Conservation (phyloP, 1,140 invertebrate genomes). For the Apis dorsata region DNA sequence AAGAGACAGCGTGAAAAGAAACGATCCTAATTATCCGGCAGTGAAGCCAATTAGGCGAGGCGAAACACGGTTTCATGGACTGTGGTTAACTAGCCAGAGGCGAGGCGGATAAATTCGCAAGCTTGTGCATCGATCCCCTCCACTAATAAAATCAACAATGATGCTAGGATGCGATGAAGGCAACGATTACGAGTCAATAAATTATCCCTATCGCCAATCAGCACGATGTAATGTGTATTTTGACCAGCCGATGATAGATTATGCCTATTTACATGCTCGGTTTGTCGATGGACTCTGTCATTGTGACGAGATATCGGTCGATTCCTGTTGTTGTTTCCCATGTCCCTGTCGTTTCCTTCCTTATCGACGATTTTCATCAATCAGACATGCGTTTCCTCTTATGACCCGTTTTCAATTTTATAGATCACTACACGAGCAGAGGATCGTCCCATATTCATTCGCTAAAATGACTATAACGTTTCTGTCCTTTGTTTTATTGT, state of each 20-base stretch:
- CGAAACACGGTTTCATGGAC: background rate
- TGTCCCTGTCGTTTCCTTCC: background rate
- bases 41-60: background rate
- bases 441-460: background rate
- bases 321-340: constrained; percentile 4
- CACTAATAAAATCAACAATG: constrained; percentile 46
- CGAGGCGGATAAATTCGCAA: background rate
- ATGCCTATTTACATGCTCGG: constrained; percentile 40
- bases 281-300: constrained; percentile 30
- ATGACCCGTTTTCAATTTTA: background rate
- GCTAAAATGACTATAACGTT: background rate
- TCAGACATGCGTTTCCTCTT: background rate
- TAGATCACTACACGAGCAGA: too few relatives aligned
- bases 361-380: background rate
- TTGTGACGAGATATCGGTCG: constrained; percentile 27
- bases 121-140: background rate
- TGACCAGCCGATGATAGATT: constrained; percentile 29
- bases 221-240: background rate
- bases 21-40: constrained; percentile 30
- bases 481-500: background rate
- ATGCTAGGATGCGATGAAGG: constrained; percentile 22
- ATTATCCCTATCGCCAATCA: constrained; percentile 41
- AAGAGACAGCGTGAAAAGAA: background rate
- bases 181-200: constrained; percentile 42
- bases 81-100: background rate